Evolutionary conservation across 2,797 vertebrate genomes (phyloP), one percentile per base, ranked within the genome.

Genomic region (Spinibarbus caldwelli): DNA sequence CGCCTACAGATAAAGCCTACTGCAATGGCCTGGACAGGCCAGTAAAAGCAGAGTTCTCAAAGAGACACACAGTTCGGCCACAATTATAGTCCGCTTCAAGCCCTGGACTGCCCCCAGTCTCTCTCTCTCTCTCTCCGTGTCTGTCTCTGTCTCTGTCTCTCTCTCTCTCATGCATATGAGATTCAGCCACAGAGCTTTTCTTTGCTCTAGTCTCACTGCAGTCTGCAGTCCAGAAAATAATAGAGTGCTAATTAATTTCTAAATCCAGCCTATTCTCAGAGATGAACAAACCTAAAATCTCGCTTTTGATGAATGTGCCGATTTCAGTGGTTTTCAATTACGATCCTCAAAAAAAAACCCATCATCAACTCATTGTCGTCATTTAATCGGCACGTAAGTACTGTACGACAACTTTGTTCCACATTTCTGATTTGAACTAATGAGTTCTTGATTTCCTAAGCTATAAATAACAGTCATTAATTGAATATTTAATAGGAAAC

Each of bases 181-280:
- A 49, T 34, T 45, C 81, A 45, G 47, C 84, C 49, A 62, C 34
- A 67, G 29, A 78, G 15, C 66, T 79, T 52, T 79, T 73, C 73
- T 34, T 75, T 66, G 64, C 85, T 84, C 83, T 54, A 57, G 59
- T 82, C 82, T 82, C 77, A 84, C 66, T 49, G 79, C 77, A 85
- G 52, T 83, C 77, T 36, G 71, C 76, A 86, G 88, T 87, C 83
- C 72, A 82, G 70, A 85, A 87, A 88, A 89, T 76, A 80, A 85
- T 81, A 72, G 38, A 84, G 76, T 57, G 71, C 84, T 90, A 88
- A 92, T 90, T 87, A 86, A 89, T 89, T 90, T 89, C 88, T 87
- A 91, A 91, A 89, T 90, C 83, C 84, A 87, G 86, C 88, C 87
- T 88, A 88, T 91, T 92, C 89, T 89, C 87, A 86, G 82, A 88